Evolutionary conservation across 1,140 invertebrate genomes (phyloP), one percentile per base, ranked within the genome.

Genomic region (Lordiphosa stackelbergi): DNA sequence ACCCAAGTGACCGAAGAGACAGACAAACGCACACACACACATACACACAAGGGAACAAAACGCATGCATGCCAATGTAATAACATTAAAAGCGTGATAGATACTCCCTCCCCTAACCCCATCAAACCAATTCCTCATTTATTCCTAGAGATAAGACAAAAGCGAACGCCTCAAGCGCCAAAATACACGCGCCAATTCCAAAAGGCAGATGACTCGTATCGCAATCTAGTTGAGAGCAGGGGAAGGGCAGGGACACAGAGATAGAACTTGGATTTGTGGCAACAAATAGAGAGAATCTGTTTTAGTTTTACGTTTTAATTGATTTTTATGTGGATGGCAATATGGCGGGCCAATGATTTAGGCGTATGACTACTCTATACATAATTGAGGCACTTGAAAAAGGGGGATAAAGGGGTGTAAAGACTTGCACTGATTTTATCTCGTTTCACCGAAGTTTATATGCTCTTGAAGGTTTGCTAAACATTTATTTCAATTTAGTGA

Each of bases 1-100:
- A 81, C 77, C 75, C 72, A 66, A 61, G 75, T 75, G 74, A 79
- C 74, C 74, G 75, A 41, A 58, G 54, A 62, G 16, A 52, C 38
- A 70, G 48, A 48, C 37, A 38, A n/a, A 47, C 5, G 36, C 42
- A 53, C 57, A 48, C 12, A 10, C 38, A 51, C 22, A 48, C 12
- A 10, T 36, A 51, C 22, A 36, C 9, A 48, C 38, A 60, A 13
- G 19, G 24, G 63, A 31, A 38, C 41, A 54, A 53, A 41, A 52
- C 45, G 36, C 48, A 43, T 62, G 58, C 37, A 52, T 45, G 36
- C 16, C 38, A 54, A 35, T 59, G 43, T 56, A 68, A 73, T 57
- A 59, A 48, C 71, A 73, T 64, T 60, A 60, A 57, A 62, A 68
- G 53, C 53, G 69, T 58, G 70, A 64, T 65, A 59, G 60, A 53